Percentiles rank a stretch among this genome's conserved stretches.
These are phyloP conservation scores for Vannuccia rotundouncinata DNA, from an alignment of 2,888 invertebrate species.

Conservation along the genomic window DNA sequence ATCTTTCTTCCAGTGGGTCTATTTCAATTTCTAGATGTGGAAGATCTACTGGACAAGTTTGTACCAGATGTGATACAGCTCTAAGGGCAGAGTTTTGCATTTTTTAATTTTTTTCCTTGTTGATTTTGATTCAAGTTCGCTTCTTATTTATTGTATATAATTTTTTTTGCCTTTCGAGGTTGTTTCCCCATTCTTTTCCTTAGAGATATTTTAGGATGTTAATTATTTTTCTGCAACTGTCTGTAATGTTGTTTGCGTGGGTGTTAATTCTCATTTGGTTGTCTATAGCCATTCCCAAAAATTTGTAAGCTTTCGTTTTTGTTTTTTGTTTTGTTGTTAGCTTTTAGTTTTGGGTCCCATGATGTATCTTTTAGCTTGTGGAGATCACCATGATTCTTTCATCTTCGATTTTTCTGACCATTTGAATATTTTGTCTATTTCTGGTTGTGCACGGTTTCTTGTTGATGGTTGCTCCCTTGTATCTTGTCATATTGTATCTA, in stretches of 20 bases:
- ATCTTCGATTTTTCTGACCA: slow-evolving; percentile 7
- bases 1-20: no score
- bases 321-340: neutral
- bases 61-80: no score
- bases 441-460: neutral
- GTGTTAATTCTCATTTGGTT: neutral
- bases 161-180: no score
- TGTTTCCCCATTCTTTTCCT: no score
- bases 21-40: no score
- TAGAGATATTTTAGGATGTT: no score
- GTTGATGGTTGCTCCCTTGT: neutral
- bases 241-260: neutral
- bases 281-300: neutral
- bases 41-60: no score
- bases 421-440: neutral
- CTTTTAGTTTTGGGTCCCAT: neutral
- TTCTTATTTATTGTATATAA: no score
- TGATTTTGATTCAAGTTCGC: no score
- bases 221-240: neutral
- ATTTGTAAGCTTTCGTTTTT: neutral
- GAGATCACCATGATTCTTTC: neutral
- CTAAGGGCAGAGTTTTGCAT: no score
- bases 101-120: no score
- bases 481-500: neutral
- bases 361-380: neutral